These are phyloP conservation scores for Emydocephalus ijimae DNA, from an alignment of 2,113 vertebrate genomes.

Conservation along the genomic window DNA sequence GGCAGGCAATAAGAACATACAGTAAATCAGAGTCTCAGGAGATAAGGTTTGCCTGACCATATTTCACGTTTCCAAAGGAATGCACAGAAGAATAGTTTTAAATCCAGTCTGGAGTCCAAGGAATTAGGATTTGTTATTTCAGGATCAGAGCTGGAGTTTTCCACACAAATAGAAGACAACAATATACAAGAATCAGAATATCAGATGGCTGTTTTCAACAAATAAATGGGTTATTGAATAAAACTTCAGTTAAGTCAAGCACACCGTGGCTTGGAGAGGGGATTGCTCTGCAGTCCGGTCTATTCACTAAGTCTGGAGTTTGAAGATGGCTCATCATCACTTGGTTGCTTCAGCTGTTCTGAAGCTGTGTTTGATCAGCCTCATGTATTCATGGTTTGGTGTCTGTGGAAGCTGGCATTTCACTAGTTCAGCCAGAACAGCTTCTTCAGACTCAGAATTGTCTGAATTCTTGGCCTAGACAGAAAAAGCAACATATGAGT, in stretches of 20 bases:
- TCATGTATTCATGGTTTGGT: background rate
- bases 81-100: background rate
- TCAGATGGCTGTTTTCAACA: background rate
- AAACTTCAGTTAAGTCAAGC: background rate
- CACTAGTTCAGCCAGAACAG: background rate
- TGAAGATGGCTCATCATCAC: background rate
- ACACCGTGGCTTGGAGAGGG: background rate
- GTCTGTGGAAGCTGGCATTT: background rate
- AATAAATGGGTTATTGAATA: background rate
- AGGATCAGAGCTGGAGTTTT: background rate
- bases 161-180: background rate
- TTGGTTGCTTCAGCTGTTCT: background rate
- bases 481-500: background rate
- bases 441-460: background rate
- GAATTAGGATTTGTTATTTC: background rate
- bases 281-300: background rate
- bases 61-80: background rate
- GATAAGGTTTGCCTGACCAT: background rate
- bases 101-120: background rate
- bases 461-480: background rate
- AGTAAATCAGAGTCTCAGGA: background rate
- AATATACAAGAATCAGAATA: background rate
- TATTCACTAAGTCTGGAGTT: background rate
- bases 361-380: background rate
- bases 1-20: background rate